Conservation (phyloP, 2,888 invertebrate genomes). For the Periphyllus acericola region DNA sequence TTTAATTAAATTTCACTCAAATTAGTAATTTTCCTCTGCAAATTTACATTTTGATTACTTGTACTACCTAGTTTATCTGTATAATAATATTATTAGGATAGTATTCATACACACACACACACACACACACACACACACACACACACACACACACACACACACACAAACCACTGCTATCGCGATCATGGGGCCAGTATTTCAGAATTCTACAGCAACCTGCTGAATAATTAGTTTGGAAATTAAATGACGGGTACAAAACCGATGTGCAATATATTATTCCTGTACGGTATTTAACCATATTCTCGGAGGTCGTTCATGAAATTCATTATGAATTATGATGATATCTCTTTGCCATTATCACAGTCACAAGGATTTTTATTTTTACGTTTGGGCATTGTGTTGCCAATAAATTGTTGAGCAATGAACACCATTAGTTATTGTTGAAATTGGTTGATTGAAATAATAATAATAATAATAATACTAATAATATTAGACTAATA, state of each 20-base stretch:
- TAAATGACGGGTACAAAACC: not conserved
- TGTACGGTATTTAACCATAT: not conserved
- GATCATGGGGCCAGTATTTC: constrained; percentile 22
- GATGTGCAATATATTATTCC: not conserved
- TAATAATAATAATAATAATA: not conserved
- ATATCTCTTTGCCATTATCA: not conserved
- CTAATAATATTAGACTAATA: not conserved
- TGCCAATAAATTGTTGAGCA: not conserved
- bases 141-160: too few relatives aligned
- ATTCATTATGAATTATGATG: not conserved
- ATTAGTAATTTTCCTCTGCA: constrained; percentile 20
- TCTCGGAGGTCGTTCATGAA: not conserved
- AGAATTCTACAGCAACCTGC: not conserved
- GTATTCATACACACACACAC: not conserved
- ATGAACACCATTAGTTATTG: not conserved
- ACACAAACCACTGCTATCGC: not conserved
- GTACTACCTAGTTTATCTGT: constrained; percentile 1
- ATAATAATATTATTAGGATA: not conserved
- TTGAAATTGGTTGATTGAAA: not conserved
- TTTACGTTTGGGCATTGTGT: not conserved
- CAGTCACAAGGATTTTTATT: not conserved
- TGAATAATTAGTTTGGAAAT: not conserved
- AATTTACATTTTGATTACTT: constrained; percentile 27
- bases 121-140: too few relatives aligned
- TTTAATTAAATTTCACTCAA: constrained; percentile 33